Evolutionary conservation across 2,888 invertebrate genomes (phyloP).

Genomic region (Eristalis tenax): DNA sequence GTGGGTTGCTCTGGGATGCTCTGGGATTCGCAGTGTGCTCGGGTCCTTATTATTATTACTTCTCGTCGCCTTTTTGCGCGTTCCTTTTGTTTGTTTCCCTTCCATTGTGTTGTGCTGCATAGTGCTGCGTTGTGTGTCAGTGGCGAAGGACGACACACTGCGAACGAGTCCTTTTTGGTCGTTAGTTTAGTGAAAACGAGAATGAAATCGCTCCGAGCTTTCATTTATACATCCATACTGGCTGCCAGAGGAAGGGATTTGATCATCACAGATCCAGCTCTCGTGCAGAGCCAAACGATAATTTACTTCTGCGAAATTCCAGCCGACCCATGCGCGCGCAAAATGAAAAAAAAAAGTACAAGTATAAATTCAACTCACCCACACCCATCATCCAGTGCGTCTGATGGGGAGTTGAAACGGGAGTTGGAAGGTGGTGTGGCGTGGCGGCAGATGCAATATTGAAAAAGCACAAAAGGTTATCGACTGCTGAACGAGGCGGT

Average conservation of each 20-base stretch:
- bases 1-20: background rate
- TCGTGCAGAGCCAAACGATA: constrained; percentile 39
- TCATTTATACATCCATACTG: constrained; percentile 46
- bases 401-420: background rate
- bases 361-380: constrained; percentile 41
- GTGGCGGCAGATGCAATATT: constrained; percentile 39
- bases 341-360: background rate
- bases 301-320: constrained; percentile 34
- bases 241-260: constrained; percentile 9
- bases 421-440: background rate
- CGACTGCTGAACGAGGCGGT: constrained; percentile 39
- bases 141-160: background rate
- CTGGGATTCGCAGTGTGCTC: background rate
- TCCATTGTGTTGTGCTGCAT: constrained; percentile 8
- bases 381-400: background rate
- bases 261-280: background rate
- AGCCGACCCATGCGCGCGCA: background rate
- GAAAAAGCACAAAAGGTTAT: constrained; percentile 39
- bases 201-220: constrained; percentile 46
- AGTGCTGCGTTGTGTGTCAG: background rate
- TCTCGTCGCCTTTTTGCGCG: constrained; percentile 3
- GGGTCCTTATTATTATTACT: constrained; percentile 38
- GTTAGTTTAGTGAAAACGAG: constrained; percentile 34
- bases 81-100: constrained; percentile 11
- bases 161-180: background rate